These are phyloP conservation scores for silkworm (Bombyx mori) DNA, from an alignment of 1,140 invertebrate genomes.

Conservation along the genomic window ASM3026992v2 NC_085124.1:6105501-6106000, in stretches of 20 bases:
- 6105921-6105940: constrained; percentile 57
- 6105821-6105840: constrained; percentile 25
- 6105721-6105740: constrained; percentile 13
- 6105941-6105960: constrained; percentile 40
- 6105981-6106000: constrained; percentile 70
- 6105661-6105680: too few species aligned
- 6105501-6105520: too few species aligned
- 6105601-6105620: too few species aligned
- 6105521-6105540: too few species aligned
- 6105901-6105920: constrained; percentile 44
- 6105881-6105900: constrained; percentile 43
- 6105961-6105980: constrained; percentile 68
- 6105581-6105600: too few species aligned
- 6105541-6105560: too few species aligned
- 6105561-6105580: too few species aligned
- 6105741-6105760: constrained; percentile 8
- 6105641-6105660: too few species aligned
- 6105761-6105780: constrained; percentile 5
- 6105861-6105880: constrained; percentile 28
- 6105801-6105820: constrained; percentile 18
- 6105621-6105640: too few species aligned
- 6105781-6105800: constrained; percentile 6
- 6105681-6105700: too few species aligned
- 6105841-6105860: constrained; percentile 28
- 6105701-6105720: too few species aligned